Evolutionary conservation across 2,888 invertebrate genomes (phyloP).

Genomic region (Ryuthela nishihirai): DNA sequence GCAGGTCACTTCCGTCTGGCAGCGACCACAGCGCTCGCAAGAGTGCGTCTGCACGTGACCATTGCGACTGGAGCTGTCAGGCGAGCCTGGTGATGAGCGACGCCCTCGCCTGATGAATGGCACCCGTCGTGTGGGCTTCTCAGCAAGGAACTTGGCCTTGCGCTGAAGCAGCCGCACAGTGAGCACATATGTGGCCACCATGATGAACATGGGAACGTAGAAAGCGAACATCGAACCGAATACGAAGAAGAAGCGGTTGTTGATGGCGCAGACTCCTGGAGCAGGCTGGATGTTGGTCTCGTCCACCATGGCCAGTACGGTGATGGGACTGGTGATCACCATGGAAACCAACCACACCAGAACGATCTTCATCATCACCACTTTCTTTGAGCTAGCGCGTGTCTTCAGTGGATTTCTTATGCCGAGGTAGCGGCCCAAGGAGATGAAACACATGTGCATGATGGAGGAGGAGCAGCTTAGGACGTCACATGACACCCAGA

Average conservation of each 20-base stretch:
- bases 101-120: constrained; percentile 31
- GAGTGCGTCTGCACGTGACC: constrained; percentile 10
- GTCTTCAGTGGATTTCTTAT: constrained; percentile 55
- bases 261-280: constrained; percentile 51
- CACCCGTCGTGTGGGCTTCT: constrained; percentile 33
- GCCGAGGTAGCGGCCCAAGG: constrained; percentile 56
- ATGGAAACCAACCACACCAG: constrained; percentile 92
- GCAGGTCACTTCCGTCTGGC: constrained; percentile 7
- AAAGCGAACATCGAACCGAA: constrained; percentile 94
- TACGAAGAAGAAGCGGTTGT: constrained; percentile 58
- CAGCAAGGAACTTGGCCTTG: constrained; percentile 55
- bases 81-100: constrained; percentile 5
- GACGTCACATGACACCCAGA: constrained; percentile 79
- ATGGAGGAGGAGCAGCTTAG: constrained; percentile 58
- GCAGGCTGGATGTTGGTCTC: constrained; percentile 51
- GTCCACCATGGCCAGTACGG: constrained; percentile 53
- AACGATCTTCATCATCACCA: constrained; percentile 79
- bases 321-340: constrained; percentile 85
- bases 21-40: constrained; percentile 24
- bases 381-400: constrained; percentile 42
- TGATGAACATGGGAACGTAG: constrained; percentile 90
- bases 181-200: constrained; percentile 90
- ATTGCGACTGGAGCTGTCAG: constrained; percentile 11
- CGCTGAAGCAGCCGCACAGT: constrained; percentile 82
- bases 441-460: constrained; percentile 58